Evolutionary conservation across 2,797 vertebrate species (phyloP), one percentile per base, ranked within the genome.

Genomic region (Phaenicophaeus curvirostris): DNA sequence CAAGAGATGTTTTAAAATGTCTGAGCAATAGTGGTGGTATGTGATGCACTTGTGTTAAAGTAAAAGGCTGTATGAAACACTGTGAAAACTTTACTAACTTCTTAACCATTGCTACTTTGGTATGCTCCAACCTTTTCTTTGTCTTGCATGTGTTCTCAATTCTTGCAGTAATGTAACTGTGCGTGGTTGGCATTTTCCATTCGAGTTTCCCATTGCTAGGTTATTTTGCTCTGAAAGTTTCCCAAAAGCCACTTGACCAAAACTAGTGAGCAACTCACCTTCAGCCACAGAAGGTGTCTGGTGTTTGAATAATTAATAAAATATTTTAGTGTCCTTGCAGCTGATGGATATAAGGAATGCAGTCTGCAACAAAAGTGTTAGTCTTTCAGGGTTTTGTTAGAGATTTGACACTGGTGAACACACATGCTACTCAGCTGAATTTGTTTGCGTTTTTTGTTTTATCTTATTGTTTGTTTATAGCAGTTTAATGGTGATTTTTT

Each of bases 11-110:
- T 96, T 96, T 96, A 91, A 97, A 94, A 91, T 94, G 63, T 97
- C 94, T 97, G 96, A 98, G 95, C 96, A 97, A 30, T 94, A 87
- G 96, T 97, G 96, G 95, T 97, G 96, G 95, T 98, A 89, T 96
- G 96, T 98, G 95, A 92, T 96, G 95, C 96, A 71, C 93, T 97
- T 54, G 91, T 97, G 95, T 97, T 97, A 79, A 97, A 94, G 96
- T 97, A 94, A 96, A 97, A 97, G 96, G 96, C 94, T 97, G 67
- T 98, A 92, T 95, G 96, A 96, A 97, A 97, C 97, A 98, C 97
- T 97, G 97, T 98, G 97, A 98, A 97, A 96, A 95, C 79, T 97
- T 97, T 87, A 91, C 93, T 90, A 93, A 97, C 44, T 96, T 96
- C 94, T 95, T 96, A 95, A 91, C 88, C 94, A 82, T 96, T 95